Evolutionary conservation across 2,797 vertebrate genomes (phyloP), one percentile per base, ranked within the genome.

Genomic region (Tachyglossus aculeatus): DNA sequence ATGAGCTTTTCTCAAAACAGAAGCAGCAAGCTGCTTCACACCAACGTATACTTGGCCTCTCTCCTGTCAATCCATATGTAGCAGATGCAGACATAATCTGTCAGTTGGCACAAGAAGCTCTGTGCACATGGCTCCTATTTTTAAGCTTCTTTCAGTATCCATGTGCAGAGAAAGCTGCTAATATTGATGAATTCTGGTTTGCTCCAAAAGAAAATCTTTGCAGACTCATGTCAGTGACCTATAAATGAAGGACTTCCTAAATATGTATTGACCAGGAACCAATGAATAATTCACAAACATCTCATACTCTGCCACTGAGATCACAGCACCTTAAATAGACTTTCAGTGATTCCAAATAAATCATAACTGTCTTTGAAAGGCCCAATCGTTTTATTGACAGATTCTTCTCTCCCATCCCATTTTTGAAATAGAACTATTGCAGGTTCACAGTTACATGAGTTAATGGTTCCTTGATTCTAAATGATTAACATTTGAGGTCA

Each of bases 11-110:
- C 91, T 89, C 81, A 88, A 91, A 90, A 91, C 91, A 92, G 91
- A 90, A 91, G 84, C 88, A 89, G 87, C 91, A 90, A 91, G 91
- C 90, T 92, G 91, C 91, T 90, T 91, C 89, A 83, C 88, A 90
- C 89, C 86, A 85, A 88, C 83, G 73, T 86, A 89, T 87, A 88
- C 88, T 90, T 91, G 91, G 91, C 91, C 85, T 68, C 67, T 70
- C 81, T 91, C 91, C 91, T 83, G 45, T 85, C 86, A 88, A 88
- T 89, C 91, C 91, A 89, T 89, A 89, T 88, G 91, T 89, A 90
- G 86, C 91, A 91, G 90, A 90, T 92, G 91, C 85, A 90, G 90
- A 90, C 87, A 85, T 88, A 88, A 88, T 91, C 91, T 91, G 88
- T 80, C 89, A 87, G 88, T 84, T 91, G 89, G 91, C 88, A 90